These are phyloP conservation scores for Raja brachyura DNA, from an alignment of 2,113 vertebrate genomes.

Conservation along the genomic window DNA sequence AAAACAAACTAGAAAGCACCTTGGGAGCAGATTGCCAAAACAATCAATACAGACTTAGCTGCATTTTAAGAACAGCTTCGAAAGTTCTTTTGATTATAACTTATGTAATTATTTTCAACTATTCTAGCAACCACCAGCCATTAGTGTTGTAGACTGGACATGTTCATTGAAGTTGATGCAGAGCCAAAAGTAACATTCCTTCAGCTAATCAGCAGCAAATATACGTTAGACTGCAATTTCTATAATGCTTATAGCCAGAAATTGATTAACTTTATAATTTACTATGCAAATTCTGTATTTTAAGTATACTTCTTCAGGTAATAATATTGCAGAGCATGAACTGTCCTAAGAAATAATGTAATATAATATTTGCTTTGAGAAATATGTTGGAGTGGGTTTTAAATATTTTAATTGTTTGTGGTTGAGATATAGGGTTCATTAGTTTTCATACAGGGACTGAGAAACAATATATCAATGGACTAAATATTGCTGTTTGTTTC, in stretches of 20 bases:
- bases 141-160: background rate
- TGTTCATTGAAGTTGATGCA: background rate
- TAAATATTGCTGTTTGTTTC: background rate
- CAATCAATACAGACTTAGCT: background rate
- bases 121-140: background rate
- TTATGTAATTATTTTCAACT: background rate
- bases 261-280: background rate
- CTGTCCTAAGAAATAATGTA: background rate
- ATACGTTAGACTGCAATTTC: background rate
- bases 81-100: background rate
- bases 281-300: background rate
- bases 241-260: background rate
- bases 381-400: background rate
- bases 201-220: background rate
- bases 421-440: background rate
- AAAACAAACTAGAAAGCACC: background rate
- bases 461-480: background rate
- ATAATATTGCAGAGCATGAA: background rate
- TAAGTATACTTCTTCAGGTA: background rate
- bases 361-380: background rate
- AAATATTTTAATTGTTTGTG: background rate
- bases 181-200: background rate
- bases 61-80: background rate
- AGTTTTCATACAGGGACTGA: background rate
- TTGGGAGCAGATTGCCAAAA: background rate